Percentiles rank a stretch among this genome's conserved stretches.
Evolutionary conservation across 92 coral and sea anemone genomes (phyloP).

Genomic region (Siderastrea siderea): DNA sequence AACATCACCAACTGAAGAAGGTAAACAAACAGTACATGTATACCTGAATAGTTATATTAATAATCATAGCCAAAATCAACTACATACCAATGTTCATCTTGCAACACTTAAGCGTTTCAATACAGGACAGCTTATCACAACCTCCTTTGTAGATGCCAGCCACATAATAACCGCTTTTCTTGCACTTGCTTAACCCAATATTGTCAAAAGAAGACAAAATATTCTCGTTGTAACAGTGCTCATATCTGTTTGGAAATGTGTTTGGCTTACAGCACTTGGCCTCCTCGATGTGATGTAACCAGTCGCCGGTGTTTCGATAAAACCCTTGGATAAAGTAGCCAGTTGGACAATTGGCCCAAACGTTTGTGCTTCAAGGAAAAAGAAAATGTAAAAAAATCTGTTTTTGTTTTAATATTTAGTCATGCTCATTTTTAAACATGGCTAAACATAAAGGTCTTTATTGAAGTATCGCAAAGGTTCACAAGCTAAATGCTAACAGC

Average conservation of each 20-base stretch:
- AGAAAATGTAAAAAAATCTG: no score
- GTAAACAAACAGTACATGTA: background rate
- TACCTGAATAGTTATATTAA: background rate
- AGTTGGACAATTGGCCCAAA: slow-evolving; percentile 71
- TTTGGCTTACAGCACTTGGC: slow-evolving; percentile 82
- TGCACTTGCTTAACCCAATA: slow-evolving; percentile 23
- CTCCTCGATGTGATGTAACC: slow-evolving; percentile 65
- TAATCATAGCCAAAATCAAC: background rate
- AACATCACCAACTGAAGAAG: background rate
- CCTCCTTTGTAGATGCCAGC: slow-evolving; percentile 75
- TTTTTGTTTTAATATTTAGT: no score
- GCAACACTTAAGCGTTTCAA: slow-evolving; percentile 76
- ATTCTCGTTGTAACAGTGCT: slow-evolving; percentile 57
- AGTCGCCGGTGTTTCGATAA: slow-evolving; percentile 23
- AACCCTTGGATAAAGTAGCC: slow-evolving; percentile 73
- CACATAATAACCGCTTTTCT: slow-evolving; percentile 57
- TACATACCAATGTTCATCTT: slow-evolving; percentile 32
- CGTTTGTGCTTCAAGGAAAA: background rate
- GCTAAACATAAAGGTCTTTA: no score
- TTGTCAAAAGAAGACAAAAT: slow-evolving; percentile 32
- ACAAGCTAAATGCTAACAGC: no score
- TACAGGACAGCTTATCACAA: slow-evolving; percentile 66
- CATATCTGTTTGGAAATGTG: slow-evolving; percentile 64
- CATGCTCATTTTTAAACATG: no score
- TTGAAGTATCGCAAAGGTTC: no score